phyloP scores from a whole-genome alignment of 2,888 invertebrate genomes.

The Hipparchia sbordonii region DNA sequence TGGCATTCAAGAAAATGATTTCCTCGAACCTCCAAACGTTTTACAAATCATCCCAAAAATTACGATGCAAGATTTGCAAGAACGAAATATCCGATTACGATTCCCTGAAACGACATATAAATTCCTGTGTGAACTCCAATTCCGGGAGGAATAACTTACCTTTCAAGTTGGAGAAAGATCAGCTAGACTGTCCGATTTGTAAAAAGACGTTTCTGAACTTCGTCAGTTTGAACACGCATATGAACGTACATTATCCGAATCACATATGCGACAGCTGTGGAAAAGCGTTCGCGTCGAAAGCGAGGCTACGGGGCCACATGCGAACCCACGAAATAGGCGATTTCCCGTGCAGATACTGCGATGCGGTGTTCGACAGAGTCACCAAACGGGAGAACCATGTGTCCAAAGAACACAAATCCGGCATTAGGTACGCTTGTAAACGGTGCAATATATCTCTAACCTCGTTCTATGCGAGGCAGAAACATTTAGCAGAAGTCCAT shows the following conservation, averaged over 20 bases:
- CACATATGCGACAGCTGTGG: constrained; percentile 80
- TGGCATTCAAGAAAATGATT: constrained; percentile 71
- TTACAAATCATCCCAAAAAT: constrained; percentile 50
- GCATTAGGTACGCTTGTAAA: constrained; percentile 70
- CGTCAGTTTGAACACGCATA: constrained; percentile 74
- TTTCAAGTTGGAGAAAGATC: constrained; percentile 74
- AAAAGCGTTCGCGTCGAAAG: constrained; percentile 79
- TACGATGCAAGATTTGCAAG: constrained; percentile 69
- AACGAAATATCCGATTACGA: constrained; percentile 59
- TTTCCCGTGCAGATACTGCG: constrained; percentile 71
- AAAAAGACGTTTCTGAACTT: constrained; percentile 71
- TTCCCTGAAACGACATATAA: constrained; percentile 59
- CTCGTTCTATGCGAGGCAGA: constrained; percentile 73
- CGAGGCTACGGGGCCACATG: constrained; percentile 75
- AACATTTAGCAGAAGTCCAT: constrained; percentile 73
- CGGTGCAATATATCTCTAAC: constrained; percentile 67
- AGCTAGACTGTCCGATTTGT: constrained; percentile 72
- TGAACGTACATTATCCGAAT: constrained; percentile 79
- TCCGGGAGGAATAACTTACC: constrained; percentile 65
- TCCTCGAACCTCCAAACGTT: constrained; percentile 61
- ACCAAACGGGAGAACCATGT: constrained; percentile 76
- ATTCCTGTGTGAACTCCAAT: constrained; percentile 56
- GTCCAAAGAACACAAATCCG: constrained; percentile 73
- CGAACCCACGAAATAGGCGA: constrained; percentile 77
- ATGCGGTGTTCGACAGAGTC: constrained; percentile 67